Base-by-base conservation (phyloP, 1,140 invertebrate species). In the Andricus grossulariae region DNA sequence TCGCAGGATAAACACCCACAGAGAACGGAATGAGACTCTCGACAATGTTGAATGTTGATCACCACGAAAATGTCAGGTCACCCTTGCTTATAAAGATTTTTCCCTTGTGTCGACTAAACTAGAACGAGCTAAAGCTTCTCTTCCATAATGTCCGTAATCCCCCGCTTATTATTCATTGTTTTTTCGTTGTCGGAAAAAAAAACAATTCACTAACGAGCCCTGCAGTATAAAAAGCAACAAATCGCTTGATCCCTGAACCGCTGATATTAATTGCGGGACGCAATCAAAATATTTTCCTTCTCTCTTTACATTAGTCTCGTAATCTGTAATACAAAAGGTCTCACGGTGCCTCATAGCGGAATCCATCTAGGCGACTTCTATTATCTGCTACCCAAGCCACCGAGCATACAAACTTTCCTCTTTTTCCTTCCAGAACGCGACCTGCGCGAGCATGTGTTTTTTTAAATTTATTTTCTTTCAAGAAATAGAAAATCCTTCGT, bases 121-220 rank as follows among this genome's bases (percentile, higher is more conserved):
- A 18, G 52, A 54, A 18, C 52, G 52, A 54, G 19, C 25, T 45
- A 16, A 66, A 66, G 25, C 25, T 66, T 66, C 60, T 66, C 57
- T 66, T 39, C 25, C 60, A 66, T 66, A 66, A 45, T 66, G 15
- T 66, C 39, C n/a, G 60, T 39, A 39, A 66, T 66, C 60, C 60
- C 25, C 39, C 15, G 60, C 60, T 66, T 66, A 25, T 66, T 45
- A 66, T 66, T 39, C 60, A 66, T 45, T 1, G 57, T 66, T 66
- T 66, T 60, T 66, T 5, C 25, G 1, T 39, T 39, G 25, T 45
- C 60, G 25, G 25, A 15, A 13, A 66, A 18, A 66, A 55, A 39
- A 39, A 66, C 32, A 66, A 39, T 66, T n/a, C 60, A 16, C 8
- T 66, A 66, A 66, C 12, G 32, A 66, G 60, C 16, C 1, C 25